A percentile compares a stretch with the other conserved stretches of the same genome.
phyloP scores from a whole-genome alignment of 2,888 invertebrate species.

The Cheilosia soror region DNA sequence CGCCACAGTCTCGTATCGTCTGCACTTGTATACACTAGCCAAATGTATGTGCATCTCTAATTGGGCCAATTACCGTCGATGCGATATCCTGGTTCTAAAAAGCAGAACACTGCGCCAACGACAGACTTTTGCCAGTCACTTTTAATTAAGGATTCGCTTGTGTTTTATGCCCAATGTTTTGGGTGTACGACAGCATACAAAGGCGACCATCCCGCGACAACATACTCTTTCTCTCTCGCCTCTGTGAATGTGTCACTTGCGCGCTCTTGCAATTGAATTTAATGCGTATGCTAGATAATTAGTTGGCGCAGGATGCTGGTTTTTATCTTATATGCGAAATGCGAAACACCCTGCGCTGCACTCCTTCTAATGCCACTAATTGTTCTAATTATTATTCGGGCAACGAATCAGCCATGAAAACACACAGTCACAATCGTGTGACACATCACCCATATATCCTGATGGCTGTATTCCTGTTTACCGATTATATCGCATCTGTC shows the following conservation, averaged over 20 bases:
- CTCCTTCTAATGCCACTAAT: constrained; percentile 62
- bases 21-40: background rate
- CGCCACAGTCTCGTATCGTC: constrained; percentile 38
- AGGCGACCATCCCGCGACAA: constrained; percentile 33
- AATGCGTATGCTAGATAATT: constrained; percentile 61
- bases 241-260: constrained; percentile 60
- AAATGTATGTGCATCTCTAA: constrained; percentile 52
- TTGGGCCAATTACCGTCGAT: constrained; percentile 71
- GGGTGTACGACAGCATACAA: constrained; percentile 9
- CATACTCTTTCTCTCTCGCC: background rate
- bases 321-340: constrained; percentile 8
- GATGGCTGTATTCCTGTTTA: constrained; percentile 18
- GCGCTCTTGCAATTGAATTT: constrained; percentile 62
- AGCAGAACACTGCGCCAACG: constrained; percentile 26
- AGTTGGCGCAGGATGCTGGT: constrained; percentile 51
- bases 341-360: constrained; percentile 1
- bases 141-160: constrained; percentile 68
- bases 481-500: constrained; percentile 47
- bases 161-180: constrained; percentile 49
- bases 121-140: constrained; percentile 67
- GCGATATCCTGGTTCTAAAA: constrained; percentile 52
- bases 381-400: constrained; percentile 68
- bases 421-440: constrained; percentile 26
- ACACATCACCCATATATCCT: constrained; percentile 35
- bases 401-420: constrained; percentile 60